Evolutionary conservation across 2,113 vertebrate species (phyloP), one percentile per base, ranked within the genome.

Genomic region (Hiodon tergisus): DNA sequence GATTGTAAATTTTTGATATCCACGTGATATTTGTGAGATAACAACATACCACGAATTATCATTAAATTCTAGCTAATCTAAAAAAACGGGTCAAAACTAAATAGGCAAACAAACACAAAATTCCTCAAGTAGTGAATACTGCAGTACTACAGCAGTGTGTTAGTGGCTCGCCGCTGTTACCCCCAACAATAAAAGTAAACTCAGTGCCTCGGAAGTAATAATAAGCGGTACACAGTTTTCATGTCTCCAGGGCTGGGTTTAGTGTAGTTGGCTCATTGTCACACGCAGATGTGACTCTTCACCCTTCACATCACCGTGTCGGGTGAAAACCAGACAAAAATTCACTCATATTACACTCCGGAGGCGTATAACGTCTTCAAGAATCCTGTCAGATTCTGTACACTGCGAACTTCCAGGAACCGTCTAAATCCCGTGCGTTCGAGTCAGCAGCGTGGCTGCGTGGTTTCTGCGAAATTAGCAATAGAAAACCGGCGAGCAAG

Each of bases 231-330:
- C 58, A 48, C 54, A 73, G 71, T 78, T 81, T 84, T 79, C 76
- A 72, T 81, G 83, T 85, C 85, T 82, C 67, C 69, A 13, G 81
- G 84, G 83, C 86, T 86, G 84, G 81, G 84, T 82, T 86, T 76
- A 78, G 76, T 78, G 77, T 72, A 76, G 78, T 70, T 85, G 80
- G 81, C 86, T 81, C 81, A 74, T 79, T 89, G 87, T 89, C 86
- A 82, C 86, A 83, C 85, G 79, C 87, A 87, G 85, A 87, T 82
- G 90, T 81, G 89, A 85, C 86, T 82, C 85, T 83, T 83, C 78
- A 77, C 78, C 81, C 81, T 81, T 83, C 86, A 88, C 83, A 75
- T 80, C 85, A 77, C 77, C 78, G 82, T 85, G 79, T 85, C 81
- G 68, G 74, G 85, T 81, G 81, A 83, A 76, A 81, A 76, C 70